These are phyloP conservation scores for Myiotriccus ornatus DNA, from an alignment of 2,797 vertebrate species.

Conservation along the genomic window DNA sequence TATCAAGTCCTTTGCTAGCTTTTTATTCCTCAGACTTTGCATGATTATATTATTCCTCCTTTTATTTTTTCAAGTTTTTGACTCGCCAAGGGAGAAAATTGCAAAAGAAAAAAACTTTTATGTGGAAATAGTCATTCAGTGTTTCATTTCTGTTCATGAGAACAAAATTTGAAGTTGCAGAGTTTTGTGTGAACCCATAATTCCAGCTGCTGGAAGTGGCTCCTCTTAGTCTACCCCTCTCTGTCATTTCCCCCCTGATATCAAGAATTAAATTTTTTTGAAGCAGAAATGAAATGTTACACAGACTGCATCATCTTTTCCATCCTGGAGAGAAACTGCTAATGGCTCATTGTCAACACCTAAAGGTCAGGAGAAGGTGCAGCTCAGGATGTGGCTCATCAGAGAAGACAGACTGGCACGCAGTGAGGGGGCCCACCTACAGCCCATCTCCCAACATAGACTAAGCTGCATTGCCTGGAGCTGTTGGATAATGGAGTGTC, in stretches of 20 bases:
- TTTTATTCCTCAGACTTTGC: background rate
- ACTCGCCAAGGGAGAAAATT: background rate
- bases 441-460: fast-evolving
- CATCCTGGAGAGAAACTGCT: background rate
- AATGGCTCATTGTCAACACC: background rate
- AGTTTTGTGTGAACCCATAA: background rate
- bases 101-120: background rate
- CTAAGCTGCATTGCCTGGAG: background rate
- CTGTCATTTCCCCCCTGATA: background rate
- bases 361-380: fast-evolving
- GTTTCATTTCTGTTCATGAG: background rate
- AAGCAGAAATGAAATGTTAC: background rate
- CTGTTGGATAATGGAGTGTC: background rate
- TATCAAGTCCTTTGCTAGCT: background rate
- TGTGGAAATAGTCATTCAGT: background rate
- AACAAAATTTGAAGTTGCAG: background rate
- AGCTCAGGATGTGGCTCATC: background rate
- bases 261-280: background rate
- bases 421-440: background rate
- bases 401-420: background rate
- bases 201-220: background rate
- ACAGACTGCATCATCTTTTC: background rate
- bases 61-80: background rate
- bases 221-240: background rate
- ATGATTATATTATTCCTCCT: background rate